Percentiles rank a stretch among this genome's conserved stretches.
These are phyloP conservation scores for Parazoanthus darwini DNA, from an alignment of 92 coral and sea anemone genomes.

Conservation along the genomic window DNA sequence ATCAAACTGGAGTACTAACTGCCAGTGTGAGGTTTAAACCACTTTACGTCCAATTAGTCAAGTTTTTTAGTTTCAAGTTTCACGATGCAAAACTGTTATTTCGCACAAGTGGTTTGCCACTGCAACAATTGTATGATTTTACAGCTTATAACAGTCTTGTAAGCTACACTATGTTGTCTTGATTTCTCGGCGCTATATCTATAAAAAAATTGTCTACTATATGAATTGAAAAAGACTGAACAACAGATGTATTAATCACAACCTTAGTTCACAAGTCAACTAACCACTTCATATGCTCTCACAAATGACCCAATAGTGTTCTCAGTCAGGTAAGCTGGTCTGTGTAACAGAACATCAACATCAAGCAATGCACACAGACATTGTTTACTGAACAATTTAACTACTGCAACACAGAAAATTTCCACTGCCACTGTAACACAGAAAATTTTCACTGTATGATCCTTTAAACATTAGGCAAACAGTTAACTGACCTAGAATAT, in stretches of 20 bases:
- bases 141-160: too few relatives aligned
- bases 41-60: too few relatives aligned
- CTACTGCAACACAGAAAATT: not conserved
- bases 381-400: too few relatives aligned
- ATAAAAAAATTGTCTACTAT: not conserved
- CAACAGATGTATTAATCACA: too few relatives aligned
- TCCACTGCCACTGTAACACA: not conserved
- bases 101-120: too few relatives aligned
- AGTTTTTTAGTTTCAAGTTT: too few relatives aligned
- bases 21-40: too few relatives aligned
- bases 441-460: not conserved
- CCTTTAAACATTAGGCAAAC: too few relatives aligned
- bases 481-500: too few relatives aligned
- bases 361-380: not conserved
- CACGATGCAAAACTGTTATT: too few relatives aligned
- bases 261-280: not conserved
- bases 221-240: not conserved
- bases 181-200: not conserved
- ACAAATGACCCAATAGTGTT: conserved; percentile 51
- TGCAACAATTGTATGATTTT: too few relatives aligned
- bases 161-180: not conserved
- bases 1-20: too few relatives aligned
- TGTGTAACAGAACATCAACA: conserved; percentile 27
- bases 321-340: conserved; percentile 30
- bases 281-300: conserved; percentile 32